Base-by-base conservation (phyloP, 2,797 vertebrate species). In the Syndactyla subalaris region DNA sequence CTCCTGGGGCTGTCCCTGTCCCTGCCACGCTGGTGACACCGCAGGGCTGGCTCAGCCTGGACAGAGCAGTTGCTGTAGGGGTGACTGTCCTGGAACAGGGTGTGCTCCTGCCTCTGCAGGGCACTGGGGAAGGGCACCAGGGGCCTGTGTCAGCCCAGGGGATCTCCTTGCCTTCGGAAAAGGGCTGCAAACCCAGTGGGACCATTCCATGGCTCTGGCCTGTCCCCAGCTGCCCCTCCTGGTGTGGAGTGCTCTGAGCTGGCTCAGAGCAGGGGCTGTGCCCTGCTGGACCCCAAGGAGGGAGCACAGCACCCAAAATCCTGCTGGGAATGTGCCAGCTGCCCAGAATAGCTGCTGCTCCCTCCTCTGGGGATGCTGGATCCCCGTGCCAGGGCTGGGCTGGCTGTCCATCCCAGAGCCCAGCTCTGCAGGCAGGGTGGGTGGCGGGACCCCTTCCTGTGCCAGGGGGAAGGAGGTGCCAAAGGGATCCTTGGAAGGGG, bases 51-150 rank as follows among this genome's bases (percentile, higher is more conserved):
- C 45, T 45, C 45, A 95, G 41, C 41, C 41, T 43, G 41, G 41
- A 93, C 84, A 55, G 67, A 39, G 91, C 89, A 87, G 94, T 97
- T 95, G 95, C 97, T 94, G 93, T 95, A 79, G 97, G 68, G 95
- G 95, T 92, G 81, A 38, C 54, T 43, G 73, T 15, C 83, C 32
- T 21, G 58, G 58, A 97, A 85, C 87, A 92, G 96, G 97, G 34
- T 3, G 8, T 62, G 36, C 38, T 30, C 36, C 59, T 61, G 55
- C 55, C n/a, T 24, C 23, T 8, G 6, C 55, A 22, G 54, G 32
- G n/a, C 4, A 9, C 32, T 34, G 30, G 43, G 1, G 8, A 59
- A 58, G 87, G 86, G 45, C 80, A 36, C 4, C 2, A 5, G 29
- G 39, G 55, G 59, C 2, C 2, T 11, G 59, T 5, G 1, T 38